Evolutionary conservation across 2,888 invertebrate genomes (phyloP).

Genomic region (Bombylius major): DNA sequence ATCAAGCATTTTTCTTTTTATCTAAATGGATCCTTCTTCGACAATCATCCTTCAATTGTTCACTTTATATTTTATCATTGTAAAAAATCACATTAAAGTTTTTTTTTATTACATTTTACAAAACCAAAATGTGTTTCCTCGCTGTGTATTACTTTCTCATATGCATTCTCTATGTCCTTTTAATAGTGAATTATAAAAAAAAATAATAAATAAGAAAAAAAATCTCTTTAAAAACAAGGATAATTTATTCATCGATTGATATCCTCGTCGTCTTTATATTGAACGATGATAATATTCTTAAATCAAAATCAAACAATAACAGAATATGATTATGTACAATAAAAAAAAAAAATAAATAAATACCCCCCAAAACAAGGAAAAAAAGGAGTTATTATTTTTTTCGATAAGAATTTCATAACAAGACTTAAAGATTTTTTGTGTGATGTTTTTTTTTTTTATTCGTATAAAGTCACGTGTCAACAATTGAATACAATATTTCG

Average conservation of each 20-base stretch:
- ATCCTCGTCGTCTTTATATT: neutral
- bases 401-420: too few relatives aligned
- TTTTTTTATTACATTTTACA: too few relatives aligned
- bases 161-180: neutral
- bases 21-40: neutral
- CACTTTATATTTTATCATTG: neutral
- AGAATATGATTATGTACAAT: too few relatives aligned
- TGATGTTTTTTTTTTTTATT: neutral
- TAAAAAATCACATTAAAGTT: neutral
- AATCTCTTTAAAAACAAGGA: too few relatives aligned
- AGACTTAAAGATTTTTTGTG: too few relatives aligned
- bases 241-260: neutral
- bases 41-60: neutral
- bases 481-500: neutral
- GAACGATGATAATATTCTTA: neutral
- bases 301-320: neutral
- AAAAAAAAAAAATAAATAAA: too few relatives aligned
- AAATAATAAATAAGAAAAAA: neutral
- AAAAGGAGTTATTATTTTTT: too few relatives aligned
- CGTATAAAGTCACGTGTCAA: neutral
- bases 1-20: neutral
- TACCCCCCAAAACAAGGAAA: too few relatives aligned
- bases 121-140: too few relatives aligned
- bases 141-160: too few relatives aligned
- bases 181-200: neutral